phyloP scores from a whole-genome alignment of 2,888 invertebrate genomes.

The Thera britannica region DNA sequence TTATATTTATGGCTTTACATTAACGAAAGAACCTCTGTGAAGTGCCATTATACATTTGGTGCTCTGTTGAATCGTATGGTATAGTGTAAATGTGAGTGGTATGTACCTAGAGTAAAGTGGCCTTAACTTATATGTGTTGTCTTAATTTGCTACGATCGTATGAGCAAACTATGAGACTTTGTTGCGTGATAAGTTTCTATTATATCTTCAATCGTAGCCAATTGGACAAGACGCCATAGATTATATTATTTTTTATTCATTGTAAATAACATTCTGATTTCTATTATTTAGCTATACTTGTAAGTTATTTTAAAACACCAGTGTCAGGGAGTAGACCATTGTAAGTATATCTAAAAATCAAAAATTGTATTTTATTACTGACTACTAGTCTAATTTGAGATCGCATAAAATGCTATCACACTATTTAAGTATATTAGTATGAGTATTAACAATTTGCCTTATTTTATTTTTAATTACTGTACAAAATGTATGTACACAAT shows the following conservation, averaged over 20 bases:
- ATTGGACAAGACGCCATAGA: constrained; percentile 23
- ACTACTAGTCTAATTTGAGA: constrained; percentile 73
- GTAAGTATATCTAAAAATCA: constrained; percentile 55
- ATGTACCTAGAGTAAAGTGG: constrained; percentile 50
- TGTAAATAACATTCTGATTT: constrained; percentile 73
- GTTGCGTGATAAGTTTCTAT: too few species aligned
- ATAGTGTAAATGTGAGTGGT: constrained; percentile 33
- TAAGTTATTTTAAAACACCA: constrained; percentile 58
- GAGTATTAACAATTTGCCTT: constrained; percentile 74
- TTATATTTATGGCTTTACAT: constrained; percentile 23
- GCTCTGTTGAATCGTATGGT: constrained; percentile 56
- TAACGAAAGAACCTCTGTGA: constrained; percentile 44
- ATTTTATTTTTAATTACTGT: constrained; percentile 63
- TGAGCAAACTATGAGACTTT: too few species aligned
- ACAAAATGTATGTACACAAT: constrained; percentile 80
- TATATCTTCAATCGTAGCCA: too few species aligned
- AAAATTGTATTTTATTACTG: constrained; percentile 68
- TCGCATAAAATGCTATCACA: constrained; percentile 77
- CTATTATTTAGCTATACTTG: constrained; percentile 40
- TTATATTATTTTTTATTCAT: constrained; percentile 58
- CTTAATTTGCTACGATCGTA: too few species aligned
- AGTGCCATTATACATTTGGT: constrained; percentile 60
- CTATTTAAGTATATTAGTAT: constrained; percentile 56
- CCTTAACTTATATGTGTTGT: constrained; percentile 58
- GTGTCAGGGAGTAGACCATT: constrained; percentile 54